Conservation (phyloP, 2,797 vertebrate genomes). For the Characodon lateralis region DNA sequence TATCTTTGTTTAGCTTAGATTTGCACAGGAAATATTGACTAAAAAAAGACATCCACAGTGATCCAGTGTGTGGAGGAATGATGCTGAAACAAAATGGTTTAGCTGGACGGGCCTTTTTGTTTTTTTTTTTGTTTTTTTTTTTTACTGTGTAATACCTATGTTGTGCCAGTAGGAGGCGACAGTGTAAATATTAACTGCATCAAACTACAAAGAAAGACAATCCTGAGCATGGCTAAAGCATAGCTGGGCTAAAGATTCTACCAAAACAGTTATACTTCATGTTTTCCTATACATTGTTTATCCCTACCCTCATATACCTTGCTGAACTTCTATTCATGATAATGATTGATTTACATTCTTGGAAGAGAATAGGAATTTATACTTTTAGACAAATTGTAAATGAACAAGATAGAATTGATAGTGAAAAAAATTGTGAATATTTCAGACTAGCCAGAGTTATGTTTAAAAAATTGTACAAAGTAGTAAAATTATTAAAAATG, state of each 20-base stretch:
- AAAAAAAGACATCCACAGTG: not conserved
- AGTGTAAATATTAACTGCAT: not conserved
- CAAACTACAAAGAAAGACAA: not conserved
- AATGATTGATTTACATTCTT: not conserved
- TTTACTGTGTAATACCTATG: not conserved
- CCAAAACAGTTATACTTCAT: not conserved
- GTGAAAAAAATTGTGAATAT: not conserved
- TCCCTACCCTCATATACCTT: not conserved
- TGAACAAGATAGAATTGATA: not conserved
- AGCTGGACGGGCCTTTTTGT: not conserved
- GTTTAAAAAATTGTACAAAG: not conserved
- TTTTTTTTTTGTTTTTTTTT: too few species aligned
- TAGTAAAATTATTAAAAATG: not conserved
- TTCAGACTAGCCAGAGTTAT: accelerated
- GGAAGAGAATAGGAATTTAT: not conserved
- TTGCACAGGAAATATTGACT: not conserved
- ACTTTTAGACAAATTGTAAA: not conserved
- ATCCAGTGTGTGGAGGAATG: not conserved
- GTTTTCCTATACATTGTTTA: not conserved
- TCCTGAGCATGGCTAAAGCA: not conserved
- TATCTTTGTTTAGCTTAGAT: conserved; percentile 17
- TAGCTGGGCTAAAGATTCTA: not conserved
- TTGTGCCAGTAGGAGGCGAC: not conserved
- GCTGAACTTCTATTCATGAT: not conserved
- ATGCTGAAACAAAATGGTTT: not conserved